Conservation (phyloP, 64 coral and sea anemone genomes). For the Anthopleura sola region DNA sequence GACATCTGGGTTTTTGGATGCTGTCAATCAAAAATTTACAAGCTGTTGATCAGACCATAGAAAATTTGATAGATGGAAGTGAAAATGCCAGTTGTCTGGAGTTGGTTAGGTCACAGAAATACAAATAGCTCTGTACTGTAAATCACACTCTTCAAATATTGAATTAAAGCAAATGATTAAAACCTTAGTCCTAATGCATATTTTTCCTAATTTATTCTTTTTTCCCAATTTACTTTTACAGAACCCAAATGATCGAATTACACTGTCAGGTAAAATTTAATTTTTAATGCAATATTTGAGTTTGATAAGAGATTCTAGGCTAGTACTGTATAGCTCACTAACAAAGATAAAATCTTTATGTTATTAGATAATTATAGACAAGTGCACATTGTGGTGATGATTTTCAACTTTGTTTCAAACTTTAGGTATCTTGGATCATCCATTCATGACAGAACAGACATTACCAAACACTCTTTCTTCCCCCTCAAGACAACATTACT, state of each 20-base stretch:
- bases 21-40: too few species aligned
- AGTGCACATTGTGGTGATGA: background rate
- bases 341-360: background rate
- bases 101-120: too few species aligned
- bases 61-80: too few species aligned
- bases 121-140: too few species aligned
- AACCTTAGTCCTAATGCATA: too few species aligned
- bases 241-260: conserved; percentile 92
- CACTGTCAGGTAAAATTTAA: conserved; percentile 68
- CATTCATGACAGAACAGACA: conserved; percentile 87
- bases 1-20: too few species aligned
- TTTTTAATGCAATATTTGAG: background rate
- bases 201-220: background rate
- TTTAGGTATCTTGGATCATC: conserved; percentile 96
- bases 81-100: too few species aligned
- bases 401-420: background rate
- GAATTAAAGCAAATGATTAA: too few species aligned
- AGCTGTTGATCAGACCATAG: too few species aligned
- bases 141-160: too few species aligned
- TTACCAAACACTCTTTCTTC: conserved; percentile 50
- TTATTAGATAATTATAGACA: background rate
- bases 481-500: conserved; percentile 21
- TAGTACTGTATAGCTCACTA: too few species aligned
- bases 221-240: conserved; percentile 23
- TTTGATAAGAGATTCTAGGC: too few species aligned